These are phyloP conservation scores for Mactromeris polynyma DNA, from an alignment of 2,888 invertebrate genomes.

Conservation along the genomic window DNA sequence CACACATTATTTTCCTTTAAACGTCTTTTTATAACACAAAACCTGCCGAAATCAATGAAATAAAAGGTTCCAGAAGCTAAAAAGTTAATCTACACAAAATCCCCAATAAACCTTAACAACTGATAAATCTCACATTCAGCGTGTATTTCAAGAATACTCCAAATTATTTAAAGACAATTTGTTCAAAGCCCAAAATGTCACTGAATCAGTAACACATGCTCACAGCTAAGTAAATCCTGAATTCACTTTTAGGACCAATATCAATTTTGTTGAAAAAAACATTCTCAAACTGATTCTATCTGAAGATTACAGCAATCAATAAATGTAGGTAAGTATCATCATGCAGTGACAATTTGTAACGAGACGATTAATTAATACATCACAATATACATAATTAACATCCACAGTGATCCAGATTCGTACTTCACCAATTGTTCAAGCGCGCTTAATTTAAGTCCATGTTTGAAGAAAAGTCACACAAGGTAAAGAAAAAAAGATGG, in stretches of 20 bases:
- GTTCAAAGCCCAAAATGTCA: background rate
- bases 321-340: background rate
- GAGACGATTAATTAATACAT: too few relatives aligned
- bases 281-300: background rate
- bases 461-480: background rate
- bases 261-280: too few relatives aligned
- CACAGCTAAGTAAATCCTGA: background rate
- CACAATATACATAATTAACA: too few relatives aligned
- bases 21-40: background rate
- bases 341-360: background rate
- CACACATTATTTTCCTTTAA: background rate
- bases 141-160: background rate
- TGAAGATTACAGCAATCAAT: background rate
- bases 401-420: too few relatives aligned
- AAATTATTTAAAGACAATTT: background rate
- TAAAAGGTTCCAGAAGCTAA: background rate
- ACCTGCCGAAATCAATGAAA: background rate
- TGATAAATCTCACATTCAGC: background rate
- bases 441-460: background rate
- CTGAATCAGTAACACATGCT: background rate
- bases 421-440: background rate
- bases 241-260: background rate
- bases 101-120: background rate
- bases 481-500: background rate
- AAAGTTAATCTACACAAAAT: slow-evolving; percentile 9